phyloP scores from a whole-genome alignment of 2,888 invertebrate species.

The Xanthia togata region DNA sequence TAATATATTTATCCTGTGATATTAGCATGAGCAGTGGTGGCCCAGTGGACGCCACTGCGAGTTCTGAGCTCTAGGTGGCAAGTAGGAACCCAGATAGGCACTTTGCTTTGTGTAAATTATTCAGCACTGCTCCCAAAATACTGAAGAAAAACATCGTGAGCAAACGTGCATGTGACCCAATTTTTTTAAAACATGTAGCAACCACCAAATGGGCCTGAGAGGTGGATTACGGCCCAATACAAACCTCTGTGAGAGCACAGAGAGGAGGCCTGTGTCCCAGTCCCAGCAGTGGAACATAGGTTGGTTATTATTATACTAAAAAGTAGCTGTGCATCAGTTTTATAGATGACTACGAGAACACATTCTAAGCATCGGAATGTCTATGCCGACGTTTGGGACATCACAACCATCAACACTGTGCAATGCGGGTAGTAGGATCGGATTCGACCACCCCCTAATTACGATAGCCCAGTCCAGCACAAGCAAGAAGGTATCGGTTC shows the following conservation, averaged over 20 bases:
- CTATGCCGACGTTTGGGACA: background rate
- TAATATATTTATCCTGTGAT: background rate
- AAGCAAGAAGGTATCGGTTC: background rate
- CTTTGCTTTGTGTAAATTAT: too few relatives aligned
- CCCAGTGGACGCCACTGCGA: too few relatives aligned
- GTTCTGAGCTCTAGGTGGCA: background rate
- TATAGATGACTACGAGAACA: too few relatives aligned
- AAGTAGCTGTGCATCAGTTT: too few relatives aligned
- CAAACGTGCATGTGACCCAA: background rate
- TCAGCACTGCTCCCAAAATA: background rate
- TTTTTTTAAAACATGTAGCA: too few relatives aligned
- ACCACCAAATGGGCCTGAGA: too few relatives aligned
- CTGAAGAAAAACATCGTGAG: background rate
- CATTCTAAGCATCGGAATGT: background rate
- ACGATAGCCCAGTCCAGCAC: background rate
- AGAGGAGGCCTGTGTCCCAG: too few relatives aligned
- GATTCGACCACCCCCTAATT: background rate
- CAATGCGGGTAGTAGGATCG: too few relatives aligned
- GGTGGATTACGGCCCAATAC: background rate
- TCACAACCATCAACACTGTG: too few relatives aligned
- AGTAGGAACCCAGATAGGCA: background rate
- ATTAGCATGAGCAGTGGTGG: background rate
- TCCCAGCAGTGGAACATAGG: too few relatives aligned
- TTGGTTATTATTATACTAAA: too few relatives aligned
- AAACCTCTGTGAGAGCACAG: too few relatives aligned